Conservation (phyloP, 2,113 vertebrate species). For the Hippocampus mohnikei region DNA sequence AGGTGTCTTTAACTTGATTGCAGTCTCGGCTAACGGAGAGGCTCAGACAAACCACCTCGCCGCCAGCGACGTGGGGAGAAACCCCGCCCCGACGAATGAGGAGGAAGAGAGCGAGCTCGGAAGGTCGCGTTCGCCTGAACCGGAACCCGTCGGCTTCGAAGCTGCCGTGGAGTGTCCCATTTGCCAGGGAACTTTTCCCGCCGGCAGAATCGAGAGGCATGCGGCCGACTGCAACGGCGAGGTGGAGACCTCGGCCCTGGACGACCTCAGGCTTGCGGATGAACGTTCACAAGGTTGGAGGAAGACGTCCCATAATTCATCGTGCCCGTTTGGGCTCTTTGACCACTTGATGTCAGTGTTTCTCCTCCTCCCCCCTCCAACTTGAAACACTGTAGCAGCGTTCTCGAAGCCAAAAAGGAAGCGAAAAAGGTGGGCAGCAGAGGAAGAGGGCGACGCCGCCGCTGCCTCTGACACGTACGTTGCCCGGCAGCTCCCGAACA, state of each 20-base stretch:
- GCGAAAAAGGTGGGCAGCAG: conserved; percentile 50
- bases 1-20: not conserved
- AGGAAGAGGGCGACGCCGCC: not conserved
- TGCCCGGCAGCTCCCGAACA: too few relatives aligned
- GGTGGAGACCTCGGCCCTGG: conserved; percentile 8
- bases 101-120: conserved; percentile 13
- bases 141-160: not conserved
- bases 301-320: not conserved
- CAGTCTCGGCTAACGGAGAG: conserved; percentile 3
- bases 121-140: conserved; percentile 1
- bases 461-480: conserved; percentile 65
- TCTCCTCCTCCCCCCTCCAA: not conserved
- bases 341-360: conserved; percentile 8
- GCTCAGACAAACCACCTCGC: not conserved
- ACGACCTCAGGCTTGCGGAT: not conserved
- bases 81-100: not conserved
- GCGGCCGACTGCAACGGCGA: conserved; percentile 84
- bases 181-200: conserved; percentile 77
- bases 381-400: conserved; percentile 17
- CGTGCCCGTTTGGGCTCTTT: not conserved
- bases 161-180: conserved; percentile 78
- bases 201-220: conserved; percentile 78
- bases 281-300: conserved; percentile 21
- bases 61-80: not conserved
- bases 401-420: conserved; percentile 66